Conservation (phyloP, 2,113 vertebrate genomes). For the Desmodus rotundus region DNA sequence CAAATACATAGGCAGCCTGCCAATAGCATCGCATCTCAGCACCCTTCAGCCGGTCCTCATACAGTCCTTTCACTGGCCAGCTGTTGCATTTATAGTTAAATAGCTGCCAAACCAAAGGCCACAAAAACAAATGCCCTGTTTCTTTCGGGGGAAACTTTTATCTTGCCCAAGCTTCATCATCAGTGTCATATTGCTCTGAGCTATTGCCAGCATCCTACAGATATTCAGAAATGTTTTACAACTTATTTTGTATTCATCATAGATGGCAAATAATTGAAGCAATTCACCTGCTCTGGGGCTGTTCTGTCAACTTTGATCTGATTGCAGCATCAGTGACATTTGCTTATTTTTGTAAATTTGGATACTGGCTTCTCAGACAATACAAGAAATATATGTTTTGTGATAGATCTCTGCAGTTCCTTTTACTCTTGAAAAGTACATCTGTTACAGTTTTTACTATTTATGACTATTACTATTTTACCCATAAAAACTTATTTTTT, state of each 20-base stretch:
- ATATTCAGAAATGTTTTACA: slow-evolving; percentile 49
- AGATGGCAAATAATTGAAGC: slow-evolving; percentile 40
- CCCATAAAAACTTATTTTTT: neutral
- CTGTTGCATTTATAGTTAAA: slow-evolving; percentile 70
- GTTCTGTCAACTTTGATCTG: slow-evolving; percentile 44
- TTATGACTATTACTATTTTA: neutral
- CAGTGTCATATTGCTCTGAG: slow-evolving; percentile 37
- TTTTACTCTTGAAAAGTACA: slow-evolving; percentile 9
- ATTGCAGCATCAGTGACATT: neutral
- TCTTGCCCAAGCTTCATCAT: slow-evolving; percentile 21
- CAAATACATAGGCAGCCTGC: slow-evolving; percentile 55
- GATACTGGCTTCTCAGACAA: neutral
- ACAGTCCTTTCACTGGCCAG: slow-evolving; percentile 61
- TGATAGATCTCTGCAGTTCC: neutral
- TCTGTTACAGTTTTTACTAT: neutral
- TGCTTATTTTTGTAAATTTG: slow-evolving; percentile 36
- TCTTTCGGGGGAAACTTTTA: slow-evolving; percentile 1
- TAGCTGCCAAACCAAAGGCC: slow-evolving; percentile 56
- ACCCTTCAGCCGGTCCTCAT: slow-evolving; percentile 44
- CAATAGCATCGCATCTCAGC: slow-evolving; percentile 57
- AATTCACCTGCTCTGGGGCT: slow-evolving; percentile 31
- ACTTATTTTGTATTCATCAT: slow-evolving; percentile 49
- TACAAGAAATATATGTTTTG: neutral
- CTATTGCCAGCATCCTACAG: slow-evolving; percentile 4
- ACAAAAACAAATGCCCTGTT: slow-evolving; percentile 25